Evolutionary conservation across 1,140 invertebrate species (phyloP).

Genomic region (Conus betulinus): DNA sequence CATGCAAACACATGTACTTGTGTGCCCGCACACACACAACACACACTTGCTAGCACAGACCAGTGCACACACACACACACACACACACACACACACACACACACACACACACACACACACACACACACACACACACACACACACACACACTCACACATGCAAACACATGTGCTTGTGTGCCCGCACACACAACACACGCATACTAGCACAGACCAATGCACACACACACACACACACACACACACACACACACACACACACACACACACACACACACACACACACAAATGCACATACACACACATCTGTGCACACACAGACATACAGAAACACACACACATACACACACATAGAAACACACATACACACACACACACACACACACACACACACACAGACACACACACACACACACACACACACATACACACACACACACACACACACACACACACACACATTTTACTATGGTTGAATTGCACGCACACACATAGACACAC

Average conservation of each 20-base stretch:
- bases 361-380: slow-evolving; percentile 3
- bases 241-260: not conserved
- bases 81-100: no score
- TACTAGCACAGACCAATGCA: no score
- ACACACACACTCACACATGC: not conserved
- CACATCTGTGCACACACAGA: slow-evolving; percentile 16
- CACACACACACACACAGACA: not conserved
- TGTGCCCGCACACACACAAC: no score
- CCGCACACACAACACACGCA: not conserved
- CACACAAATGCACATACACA: slow-evolving; percentile 2
- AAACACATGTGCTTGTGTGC: no score
- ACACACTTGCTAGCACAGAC: no score
- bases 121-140: no score
- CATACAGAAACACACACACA: not conserved
- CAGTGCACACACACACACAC: no score
- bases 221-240: not conserved
- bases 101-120: no score
- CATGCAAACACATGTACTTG: no score
- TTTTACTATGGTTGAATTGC: not conserved
- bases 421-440: not conserved
- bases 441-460: no score
- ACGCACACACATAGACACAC: not conserved
- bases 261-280: slow-evolving; percentile 8
- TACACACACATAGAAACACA: slow-evolving; percentile 26
- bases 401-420: not conserved